Conservation (phyloP, 2,888 invertebrate species). For the Synanthedon tipuliformis region DNA sequence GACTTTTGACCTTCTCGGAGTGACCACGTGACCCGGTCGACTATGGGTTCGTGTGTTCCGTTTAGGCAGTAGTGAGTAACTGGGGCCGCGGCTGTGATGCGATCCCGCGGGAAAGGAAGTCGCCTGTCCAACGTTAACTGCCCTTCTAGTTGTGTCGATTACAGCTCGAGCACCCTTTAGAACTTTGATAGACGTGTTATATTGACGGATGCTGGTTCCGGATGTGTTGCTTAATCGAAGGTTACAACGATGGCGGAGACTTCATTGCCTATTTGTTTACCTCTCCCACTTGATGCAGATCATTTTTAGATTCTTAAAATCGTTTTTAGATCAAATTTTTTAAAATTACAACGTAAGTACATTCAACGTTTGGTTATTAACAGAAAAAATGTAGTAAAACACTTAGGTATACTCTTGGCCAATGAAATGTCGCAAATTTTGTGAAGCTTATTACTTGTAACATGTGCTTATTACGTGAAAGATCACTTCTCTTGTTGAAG, state of each 20-base stretch:
- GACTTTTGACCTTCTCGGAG: neutral
- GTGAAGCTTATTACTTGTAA: too few species aligned
- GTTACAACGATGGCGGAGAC: neutral
- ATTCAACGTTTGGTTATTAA: too few species aligned
- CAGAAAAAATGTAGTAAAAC: too few species aligned
- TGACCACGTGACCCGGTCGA: slow-evolving; percentile 8
- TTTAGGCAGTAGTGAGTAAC: slow-evolving; percentile 19
- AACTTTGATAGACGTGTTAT: slow-evolving; percentile 61
- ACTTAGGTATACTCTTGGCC: too few species aligned
- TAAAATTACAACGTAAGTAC: too few species aligned
- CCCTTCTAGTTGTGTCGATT: slow-evolving; percentile 63
- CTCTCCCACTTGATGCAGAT: too few species aligned
- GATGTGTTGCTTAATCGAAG: slow-evolving; percentile 26
- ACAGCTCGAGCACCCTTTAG: slow-evolving; percentile 54
- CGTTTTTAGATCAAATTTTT: too few species aligned
- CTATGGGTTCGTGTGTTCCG: slow-evolving; percentile 15
- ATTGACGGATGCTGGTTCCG: slow-evolving; percentile 31
- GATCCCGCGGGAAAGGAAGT: slow-evolving; percentile 64
- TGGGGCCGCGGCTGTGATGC: slow-evolving; percentile 19
- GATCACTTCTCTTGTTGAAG: too few species aligned
- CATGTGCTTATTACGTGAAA: too few species aligned
- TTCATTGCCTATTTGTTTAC: too few species aligned
- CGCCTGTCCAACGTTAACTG: slow-evolving; percentile 55
- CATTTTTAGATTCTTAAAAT: too few species aligned
- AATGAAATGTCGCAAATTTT: too few species aligned